Conservation (phyloP, 2,888 invertebrate species). For the Campaea margaritaria region DNA sequence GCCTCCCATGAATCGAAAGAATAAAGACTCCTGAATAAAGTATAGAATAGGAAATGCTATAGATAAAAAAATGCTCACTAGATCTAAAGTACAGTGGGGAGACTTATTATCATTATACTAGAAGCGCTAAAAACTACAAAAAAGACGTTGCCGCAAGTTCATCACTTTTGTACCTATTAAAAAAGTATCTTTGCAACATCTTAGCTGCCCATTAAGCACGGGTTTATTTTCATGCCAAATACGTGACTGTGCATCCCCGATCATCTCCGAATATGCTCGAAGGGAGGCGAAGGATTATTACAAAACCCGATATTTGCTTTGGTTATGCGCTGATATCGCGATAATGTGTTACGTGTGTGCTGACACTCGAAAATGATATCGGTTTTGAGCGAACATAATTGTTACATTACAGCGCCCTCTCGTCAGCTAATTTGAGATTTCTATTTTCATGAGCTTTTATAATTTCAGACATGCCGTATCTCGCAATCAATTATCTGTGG, state of each 20-base stretch:
- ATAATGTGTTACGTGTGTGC: conserved; percentile 21
- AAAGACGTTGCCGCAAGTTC: too few relatives aligned
- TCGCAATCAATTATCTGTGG: too few relatives aligned
- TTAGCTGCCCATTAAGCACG: conserved; percentile 42
- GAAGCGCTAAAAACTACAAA: too few relatives aligned
- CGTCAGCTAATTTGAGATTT: neutral
- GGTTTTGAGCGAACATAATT: conserved; percentile 16
- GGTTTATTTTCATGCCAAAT: conserved; percentile 65
- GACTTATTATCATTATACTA: too few relatives aligned
- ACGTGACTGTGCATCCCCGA: conserved; percentile 76
- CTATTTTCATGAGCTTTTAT: neutral
- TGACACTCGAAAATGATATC: conserved; percentile 25
- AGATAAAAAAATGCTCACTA: too few relatives aligned
- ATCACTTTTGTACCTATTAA: neutral
- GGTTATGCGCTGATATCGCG: conserved; percentile 27
- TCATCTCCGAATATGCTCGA: conserved; percentile 40
- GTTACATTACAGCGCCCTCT: conserved; percentile 11
- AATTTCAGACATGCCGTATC: too few relatives aligned
- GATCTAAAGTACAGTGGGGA: too few relatives aligned
- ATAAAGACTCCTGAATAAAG: too few relatives aligned
- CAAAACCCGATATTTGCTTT: conserved; percentile 27
- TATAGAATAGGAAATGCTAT: too few relatives aligned
- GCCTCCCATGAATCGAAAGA: too few relatives aligned
- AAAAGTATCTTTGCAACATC: conserved; percentile 39
- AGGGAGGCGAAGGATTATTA: conserved; percentile 21